These are phyloP conservation scores for Phaonia tiefii DNA, from an alignment of 2,888 invertebrate genomes.

Conservation along the genomic window DNA sequence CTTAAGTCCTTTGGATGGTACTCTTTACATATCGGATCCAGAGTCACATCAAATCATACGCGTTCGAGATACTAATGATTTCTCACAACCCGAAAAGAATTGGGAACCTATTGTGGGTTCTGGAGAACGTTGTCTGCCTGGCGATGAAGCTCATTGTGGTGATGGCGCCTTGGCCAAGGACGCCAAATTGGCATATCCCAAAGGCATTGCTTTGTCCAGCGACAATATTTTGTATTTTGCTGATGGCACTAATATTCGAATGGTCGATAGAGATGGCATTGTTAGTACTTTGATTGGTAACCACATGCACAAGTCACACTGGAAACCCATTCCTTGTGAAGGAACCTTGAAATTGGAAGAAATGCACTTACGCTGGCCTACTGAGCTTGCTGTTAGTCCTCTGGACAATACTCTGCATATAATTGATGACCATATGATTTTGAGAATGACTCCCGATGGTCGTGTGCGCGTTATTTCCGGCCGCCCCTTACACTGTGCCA, in stretches of 20 bases:
- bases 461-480: constrained; percentile 96
- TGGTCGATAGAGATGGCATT: constrained; percentile 95
- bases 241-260: constrained; percentile 96
- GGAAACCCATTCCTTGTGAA: constrained; percentile 96
- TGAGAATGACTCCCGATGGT: constrained; percentile 94
- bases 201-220: constrained; percentile 96
- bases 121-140: constrained; percentile 95
- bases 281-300: constrained; percentile 96
- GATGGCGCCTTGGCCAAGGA: constrained; percentile 96
- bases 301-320: constrained; percentile 95
- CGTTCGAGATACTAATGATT: constrained; percentile 91
- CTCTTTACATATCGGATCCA: constrained; percentile 96
- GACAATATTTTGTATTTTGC: constrained; percentile 97
- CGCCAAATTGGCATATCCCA: constrained; percentile 97
- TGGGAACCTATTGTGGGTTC: constrained; percentile 98
- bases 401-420: constrained; percentile 96
- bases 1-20: constrained; percentile 95
- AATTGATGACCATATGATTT: constrained; percentile 97
- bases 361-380: constrained; percentile 97
- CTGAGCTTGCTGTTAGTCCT: constrained; percentile 95
- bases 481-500: constrained; percentile 94
- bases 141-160: constrained; percentile 97
- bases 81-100: constrained; percentile 92
- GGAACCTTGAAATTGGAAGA: constrained; percentile 95
- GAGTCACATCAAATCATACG: constrained; percentile 96